Conservation (phyloP, 2,113 vertebrate species). For the Cathartes aura region DNA sequence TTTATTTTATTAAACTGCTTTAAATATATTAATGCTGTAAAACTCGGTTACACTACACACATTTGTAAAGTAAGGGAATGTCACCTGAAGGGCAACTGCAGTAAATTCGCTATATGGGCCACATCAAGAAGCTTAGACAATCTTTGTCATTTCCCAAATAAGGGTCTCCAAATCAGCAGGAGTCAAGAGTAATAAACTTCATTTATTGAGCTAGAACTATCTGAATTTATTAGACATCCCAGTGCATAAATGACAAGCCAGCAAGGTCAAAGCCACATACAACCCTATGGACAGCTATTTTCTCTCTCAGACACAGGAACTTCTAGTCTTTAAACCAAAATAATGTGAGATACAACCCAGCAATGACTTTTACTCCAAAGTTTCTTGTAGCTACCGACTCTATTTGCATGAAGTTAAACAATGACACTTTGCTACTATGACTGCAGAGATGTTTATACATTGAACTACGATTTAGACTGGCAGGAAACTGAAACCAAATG, state of each 20-base stretch:
- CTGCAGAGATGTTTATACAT: neutral
- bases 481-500: neutral
- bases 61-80: neutral
- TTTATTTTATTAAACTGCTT: neutral
- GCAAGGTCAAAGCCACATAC: neutral
- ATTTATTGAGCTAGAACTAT: neutral
- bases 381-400: neutral
- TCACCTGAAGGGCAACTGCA: neutral
- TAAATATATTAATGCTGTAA: neutral
- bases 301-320: neutral
- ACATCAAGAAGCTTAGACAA: neutral
- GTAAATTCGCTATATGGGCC: neutral
- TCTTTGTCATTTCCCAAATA: neutral
- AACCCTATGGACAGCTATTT: neutral
- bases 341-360: rapidly evolving
- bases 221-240: neutral
- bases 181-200: neutral
- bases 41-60: rapidly evolving
- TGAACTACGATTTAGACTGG: neutral
- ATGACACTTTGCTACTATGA: rapidly evolving
- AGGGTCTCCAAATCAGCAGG: neutral
- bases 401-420: rapidly evolving
- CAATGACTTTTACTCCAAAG: neutral
- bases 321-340: neutral
- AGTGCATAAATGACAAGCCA: neutral